Evolutionary conservation across 2,113 vertebrate genomes (phyloP).

Genomic region (Melanocharis versteri): DNA sequence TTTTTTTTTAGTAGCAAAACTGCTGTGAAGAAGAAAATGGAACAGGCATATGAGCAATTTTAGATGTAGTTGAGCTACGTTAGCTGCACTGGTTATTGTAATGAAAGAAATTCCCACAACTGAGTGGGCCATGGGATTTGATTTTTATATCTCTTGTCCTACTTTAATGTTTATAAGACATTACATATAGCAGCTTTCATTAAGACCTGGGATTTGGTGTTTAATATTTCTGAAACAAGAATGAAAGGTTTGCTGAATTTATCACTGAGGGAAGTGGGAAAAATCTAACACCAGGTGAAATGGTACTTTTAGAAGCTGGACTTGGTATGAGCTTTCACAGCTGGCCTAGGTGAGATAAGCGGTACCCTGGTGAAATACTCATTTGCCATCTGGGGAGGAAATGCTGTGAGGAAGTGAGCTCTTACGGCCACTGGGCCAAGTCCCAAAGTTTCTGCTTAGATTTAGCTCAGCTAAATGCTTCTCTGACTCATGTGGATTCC

Average conservation of each 20-base stretch:
- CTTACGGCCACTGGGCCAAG: background rate
- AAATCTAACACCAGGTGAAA: background rate
- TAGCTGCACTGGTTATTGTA: background rate
- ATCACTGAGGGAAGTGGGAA: background rate
- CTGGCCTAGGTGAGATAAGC: background rate
- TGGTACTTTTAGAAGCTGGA: background rate
- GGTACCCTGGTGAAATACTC: background rate
- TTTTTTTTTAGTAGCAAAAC: background rate
- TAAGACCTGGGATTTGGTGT: background rate
- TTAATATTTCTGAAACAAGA: background rate
- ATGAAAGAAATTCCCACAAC: conserved; percentile 2
- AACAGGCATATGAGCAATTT: background rate
- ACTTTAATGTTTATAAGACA: background rate
- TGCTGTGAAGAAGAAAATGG: background rate
- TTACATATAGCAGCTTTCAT: background rate
- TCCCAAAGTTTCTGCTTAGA: background rate
- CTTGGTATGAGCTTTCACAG: background rate
- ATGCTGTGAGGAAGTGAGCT: background rate
- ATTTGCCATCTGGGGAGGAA: background rate
- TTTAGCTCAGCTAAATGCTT: background rate
- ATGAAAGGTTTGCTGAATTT: background rate
- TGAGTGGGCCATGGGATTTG: background rate
- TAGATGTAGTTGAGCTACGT: background rate
- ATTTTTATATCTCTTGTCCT: conserved; percentile 27
- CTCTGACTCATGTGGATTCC: background rate